Conservation (phyloP, 2,113 vertebrate genomes). For the Vimba vimba region DNA sequence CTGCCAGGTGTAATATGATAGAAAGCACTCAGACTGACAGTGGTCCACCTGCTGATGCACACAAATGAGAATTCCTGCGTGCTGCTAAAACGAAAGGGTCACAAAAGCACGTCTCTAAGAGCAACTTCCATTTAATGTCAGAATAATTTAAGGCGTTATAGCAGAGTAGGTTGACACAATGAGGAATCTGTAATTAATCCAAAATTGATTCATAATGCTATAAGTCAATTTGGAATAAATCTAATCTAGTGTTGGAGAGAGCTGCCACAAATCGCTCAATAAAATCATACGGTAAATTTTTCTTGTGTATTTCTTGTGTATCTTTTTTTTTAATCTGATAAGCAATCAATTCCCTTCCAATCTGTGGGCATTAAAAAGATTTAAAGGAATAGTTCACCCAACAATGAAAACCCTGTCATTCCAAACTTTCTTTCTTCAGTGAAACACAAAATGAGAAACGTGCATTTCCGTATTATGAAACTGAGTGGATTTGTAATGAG, state of each 20-base stretch:
- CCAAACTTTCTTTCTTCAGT: background rate
- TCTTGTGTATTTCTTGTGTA: background rate
- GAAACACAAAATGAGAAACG: background rate
- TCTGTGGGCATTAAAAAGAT: background rate
- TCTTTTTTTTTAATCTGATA: background rate
- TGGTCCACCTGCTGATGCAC: constrained; percentile 25
- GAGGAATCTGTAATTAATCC: constrained; percentile 6
- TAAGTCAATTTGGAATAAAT: background rate
- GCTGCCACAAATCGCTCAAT: background rate
- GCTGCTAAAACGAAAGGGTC: background rate
- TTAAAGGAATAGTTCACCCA: background rate
- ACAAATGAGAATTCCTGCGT: constrained; percentile 8
- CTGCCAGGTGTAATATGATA: constrained; percentile 26
- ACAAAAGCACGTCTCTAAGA: constrained; percentile 1
- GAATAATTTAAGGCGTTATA: background rate
- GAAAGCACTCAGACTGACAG: constrained; percentile 14
- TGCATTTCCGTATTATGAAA: background rate
- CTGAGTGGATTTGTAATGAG: background rate
- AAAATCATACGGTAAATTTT: background rate
- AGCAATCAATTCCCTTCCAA: background rate
- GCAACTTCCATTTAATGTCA: constrained; percentile 10
- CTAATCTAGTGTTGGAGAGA: background rate
- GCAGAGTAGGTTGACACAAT: background rate
- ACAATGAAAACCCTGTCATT: background rate
- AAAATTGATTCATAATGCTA: constrained; percentile 25